Conservation (phyloP, 2,797 vertebrate genomes). For the Lophius americanus region DNA sequence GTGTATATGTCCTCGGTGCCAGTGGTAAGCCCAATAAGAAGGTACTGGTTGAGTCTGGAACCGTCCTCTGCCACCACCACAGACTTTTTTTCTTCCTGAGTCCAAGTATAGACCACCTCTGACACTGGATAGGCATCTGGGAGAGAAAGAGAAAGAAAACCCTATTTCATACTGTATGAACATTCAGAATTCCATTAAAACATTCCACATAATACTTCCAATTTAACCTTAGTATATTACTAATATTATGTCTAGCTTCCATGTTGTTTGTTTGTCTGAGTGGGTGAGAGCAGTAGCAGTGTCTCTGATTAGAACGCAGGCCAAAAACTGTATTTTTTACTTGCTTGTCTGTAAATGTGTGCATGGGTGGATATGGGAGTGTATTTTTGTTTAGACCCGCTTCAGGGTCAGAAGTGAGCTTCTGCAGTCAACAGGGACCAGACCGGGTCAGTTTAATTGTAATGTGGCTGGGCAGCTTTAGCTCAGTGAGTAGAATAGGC, state of each 20-base stretch:
- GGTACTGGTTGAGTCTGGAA: slow-evolving; percentile 96
- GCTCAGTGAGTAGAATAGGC: no score
- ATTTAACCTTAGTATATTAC: not conserved
- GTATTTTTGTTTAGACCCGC: slow-evolving; percentile 48
- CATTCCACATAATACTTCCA: not conserved
- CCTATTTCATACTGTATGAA: not conserved
- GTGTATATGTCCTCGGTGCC: slow-evolving; percentile 92
- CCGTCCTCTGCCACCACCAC: slow-evolving; percentile 95
- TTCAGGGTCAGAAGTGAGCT: slow-evolving; percentile 58
- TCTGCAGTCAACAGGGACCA: slow-evolving; percentile 45
- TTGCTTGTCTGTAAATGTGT: not conserved
- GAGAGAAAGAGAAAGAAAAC: not conserved
- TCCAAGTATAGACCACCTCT: slow-evolving; percentile 96
- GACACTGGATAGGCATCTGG: slow-evolving; percentile 96
- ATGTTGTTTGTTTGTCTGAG: slow-evolving; percentile 1
- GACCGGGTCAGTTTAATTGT: slow-evolving; percentile 62
- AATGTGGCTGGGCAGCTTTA: not conserved
- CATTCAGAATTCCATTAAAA: not conserved
- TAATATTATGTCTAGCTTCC: slow-evolving; percentile 2
- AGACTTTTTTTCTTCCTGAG: slow-evolving; percentile 85
- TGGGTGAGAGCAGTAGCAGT: not conserved
- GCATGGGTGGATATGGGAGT: slow-evolving; percentile 3
- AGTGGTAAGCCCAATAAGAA: slow-evolving; percentile 90
- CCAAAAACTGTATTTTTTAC: no score
- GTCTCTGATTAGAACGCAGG: no score